Conservation (phyloP, 2,888 invertebrate species). For the Chalcosyrphus nemorum region DNA sequence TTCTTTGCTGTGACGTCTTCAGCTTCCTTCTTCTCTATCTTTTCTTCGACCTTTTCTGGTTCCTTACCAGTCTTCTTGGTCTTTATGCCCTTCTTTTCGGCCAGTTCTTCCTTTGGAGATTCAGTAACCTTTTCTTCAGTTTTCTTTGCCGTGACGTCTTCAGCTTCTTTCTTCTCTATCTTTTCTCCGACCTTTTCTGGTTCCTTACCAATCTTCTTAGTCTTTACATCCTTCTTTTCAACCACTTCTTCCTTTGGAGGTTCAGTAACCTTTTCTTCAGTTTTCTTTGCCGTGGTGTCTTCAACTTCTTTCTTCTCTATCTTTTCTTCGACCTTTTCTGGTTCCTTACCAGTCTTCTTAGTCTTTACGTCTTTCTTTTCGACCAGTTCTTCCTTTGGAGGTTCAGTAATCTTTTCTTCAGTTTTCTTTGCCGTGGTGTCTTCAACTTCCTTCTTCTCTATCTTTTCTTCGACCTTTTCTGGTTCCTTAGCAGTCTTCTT, state of each 20-base stretch:
- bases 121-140: not conserved
- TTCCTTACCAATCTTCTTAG: not conserved
- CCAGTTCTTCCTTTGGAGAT: not conserved
- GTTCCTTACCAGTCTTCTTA: not conserved
- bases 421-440: not conserved
- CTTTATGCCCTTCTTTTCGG: slow-evolving; percentile 43
- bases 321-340: too few relatives aligned
- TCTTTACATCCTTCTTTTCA: not conserved
- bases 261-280: not conserved
- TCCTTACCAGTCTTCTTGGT: slow-evolving; percentile 56
- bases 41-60: slow-evolving; percentile 66
- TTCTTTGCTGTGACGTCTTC: slow-evolving; percentile 29
- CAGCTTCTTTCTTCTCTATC: too few relatives aligned
- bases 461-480: slow-evolving; percentile 7
- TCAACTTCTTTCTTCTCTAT: slow-evolving; percentile 73
- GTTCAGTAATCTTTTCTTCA: not conserved
- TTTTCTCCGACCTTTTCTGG: slow-evolving; percentile 46
- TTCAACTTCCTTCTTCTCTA: slow-evolving; percentile 73
- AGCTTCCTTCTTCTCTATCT: slow-evolving; percentile 45
- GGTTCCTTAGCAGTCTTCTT: not conserved
- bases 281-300: not conserved
- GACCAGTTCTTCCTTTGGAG: slow-evolving; percentile 14
- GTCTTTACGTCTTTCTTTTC: slow-evolving; percentile 40
- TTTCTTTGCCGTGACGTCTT: too few relatives aligned
- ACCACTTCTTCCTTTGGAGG: not conserved